Conservation (phyloP, 2,113 vertebrate genomes). For the Peromyscus maniculatus region DNA sequence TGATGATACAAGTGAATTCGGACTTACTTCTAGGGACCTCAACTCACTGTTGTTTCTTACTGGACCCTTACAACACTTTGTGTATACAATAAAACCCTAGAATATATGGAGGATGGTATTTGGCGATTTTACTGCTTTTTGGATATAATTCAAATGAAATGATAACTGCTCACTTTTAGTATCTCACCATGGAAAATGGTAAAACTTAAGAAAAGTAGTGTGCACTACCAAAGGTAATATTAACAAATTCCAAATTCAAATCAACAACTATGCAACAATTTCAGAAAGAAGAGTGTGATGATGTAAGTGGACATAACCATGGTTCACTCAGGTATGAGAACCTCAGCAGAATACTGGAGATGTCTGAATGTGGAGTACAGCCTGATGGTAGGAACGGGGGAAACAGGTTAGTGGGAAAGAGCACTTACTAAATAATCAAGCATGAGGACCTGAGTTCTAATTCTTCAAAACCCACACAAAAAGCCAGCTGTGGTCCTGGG, state of each 20-base stretch:
- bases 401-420: too few species aligned
- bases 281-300: neutral
- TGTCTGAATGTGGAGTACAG: slow-evolving; percentile 18
- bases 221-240: neutral
- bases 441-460: neutral
- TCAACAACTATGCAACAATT: neutral
- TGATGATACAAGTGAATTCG: neutral
- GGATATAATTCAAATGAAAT: slow-evolving; percentile 44
- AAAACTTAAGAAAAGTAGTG: slow-evolving; percentile 46
- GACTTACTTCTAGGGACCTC: neutral
- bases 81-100: neutral
- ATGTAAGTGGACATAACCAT: neutral
- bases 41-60: neutral
- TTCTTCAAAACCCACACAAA: neutral
- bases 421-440: neutral
- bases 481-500: neutral
- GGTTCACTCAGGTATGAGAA: neutral
- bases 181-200: neutral
- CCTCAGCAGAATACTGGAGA: neutral
- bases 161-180: neutral
- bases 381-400: neutral
- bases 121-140: neutral
- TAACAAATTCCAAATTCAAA: slow-evolving; percentile 44
- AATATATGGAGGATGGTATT: neutral
- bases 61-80: neutral